Percentiles rank a stretch among this genome's conserved stretches.
Conservation (phyloP, 1,140 invertebrate genomes). For the Diabrotica virgifera region DNA sequence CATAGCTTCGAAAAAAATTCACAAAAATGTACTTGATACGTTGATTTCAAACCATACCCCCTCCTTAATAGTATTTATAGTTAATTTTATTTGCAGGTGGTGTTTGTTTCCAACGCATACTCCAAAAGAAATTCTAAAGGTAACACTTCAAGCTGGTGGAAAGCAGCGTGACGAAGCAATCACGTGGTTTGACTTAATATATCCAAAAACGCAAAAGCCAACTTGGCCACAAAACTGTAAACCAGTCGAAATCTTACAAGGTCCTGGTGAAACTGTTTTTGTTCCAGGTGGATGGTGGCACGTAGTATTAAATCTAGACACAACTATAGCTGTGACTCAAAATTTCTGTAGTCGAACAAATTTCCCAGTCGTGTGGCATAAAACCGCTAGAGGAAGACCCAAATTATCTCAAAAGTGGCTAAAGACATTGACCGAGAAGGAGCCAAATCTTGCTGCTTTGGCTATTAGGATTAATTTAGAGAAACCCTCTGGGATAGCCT, state of each 20-base stretch:
- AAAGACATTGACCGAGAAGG: conserved; percentile 59
- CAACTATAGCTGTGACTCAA: conserved; percentile 96
- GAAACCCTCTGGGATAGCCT: conserved; percentile 86
- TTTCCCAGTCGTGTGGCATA: conserved; percentile 97
- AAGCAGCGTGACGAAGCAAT: conserved; percentile 97
- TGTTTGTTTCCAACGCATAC: conserved; percentile 97
- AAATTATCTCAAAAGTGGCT: conserved; percentile 75
- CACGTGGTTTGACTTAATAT: conserved; percentile 96
- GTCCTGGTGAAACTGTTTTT: conserved; percentile 97
- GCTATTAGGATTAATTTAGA: conserved; percentile 85
- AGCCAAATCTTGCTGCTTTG: conserved; percentile 78
- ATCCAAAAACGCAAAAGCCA: conserved; percentile 87
- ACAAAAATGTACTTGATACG: no score
- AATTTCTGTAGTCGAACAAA: conserved; percentile 96
- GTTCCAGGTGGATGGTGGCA: conserved; percentile 99
- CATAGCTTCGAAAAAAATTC: no score
- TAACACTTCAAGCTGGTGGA: conserved; percentile 82
- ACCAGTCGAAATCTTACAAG: conserved; percentile 95
- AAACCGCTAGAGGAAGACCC: conserved; percentile 91
- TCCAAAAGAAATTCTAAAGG: conserved; percentile 92
- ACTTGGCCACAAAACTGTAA: conserved; percentile 89
- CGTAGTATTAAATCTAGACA: conserved; percentile 94
- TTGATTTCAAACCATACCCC: no score
- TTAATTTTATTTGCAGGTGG: conserved; percentile 65
- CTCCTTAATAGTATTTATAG: not conserved